Evolutionary conservation across 1,140 invertebrate genomes (phyloP).

Genomic region (Euura lappo): DNA sequence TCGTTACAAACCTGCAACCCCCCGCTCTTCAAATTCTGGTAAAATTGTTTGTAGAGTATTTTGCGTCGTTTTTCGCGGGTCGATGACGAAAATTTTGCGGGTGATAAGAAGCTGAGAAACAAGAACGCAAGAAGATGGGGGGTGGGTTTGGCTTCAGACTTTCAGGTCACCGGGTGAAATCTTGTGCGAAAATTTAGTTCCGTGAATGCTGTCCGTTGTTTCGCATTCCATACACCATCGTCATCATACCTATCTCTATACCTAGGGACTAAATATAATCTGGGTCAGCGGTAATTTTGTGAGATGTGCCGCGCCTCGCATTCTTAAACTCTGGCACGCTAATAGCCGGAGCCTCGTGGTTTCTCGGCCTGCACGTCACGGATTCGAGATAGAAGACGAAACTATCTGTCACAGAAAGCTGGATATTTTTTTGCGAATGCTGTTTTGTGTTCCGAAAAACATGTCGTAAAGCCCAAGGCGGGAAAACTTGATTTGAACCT

Average conservation of each 20-base stretch:
- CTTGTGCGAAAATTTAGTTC: background rate
- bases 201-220: background rate
- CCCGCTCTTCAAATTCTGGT: no score
- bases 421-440: no score
- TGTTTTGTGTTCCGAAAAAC: no score
- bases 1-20: background rate
- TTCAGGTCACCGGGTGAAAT: background rate
- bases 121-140: background rate
- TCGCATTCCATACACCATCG: background rate
- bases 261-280: background rate
- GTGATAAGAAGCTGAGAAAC: background rate
- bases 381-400: no score
- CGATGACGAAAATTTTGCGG: no score
- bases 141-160: background rate
- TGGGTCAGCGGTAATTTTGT: conserved; percentile 5
- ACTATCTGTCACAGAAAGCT: no score
- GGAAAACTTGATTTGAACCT: no score
- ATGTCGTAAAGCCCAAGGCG: no score
- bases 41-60: no score
- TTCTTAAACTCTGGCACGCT: background rate
- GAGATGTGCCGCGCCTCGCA: background rate
- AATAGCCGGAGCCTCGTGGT: background rate
- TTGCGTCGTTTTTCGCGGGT: no score
- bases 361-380: no score
- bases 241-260: background rate